These are phyloP conservation scores for Agrotis puta DNA, from an alignment of 2,888 invertebrate species.

Conservation along the genomic window DNA sequence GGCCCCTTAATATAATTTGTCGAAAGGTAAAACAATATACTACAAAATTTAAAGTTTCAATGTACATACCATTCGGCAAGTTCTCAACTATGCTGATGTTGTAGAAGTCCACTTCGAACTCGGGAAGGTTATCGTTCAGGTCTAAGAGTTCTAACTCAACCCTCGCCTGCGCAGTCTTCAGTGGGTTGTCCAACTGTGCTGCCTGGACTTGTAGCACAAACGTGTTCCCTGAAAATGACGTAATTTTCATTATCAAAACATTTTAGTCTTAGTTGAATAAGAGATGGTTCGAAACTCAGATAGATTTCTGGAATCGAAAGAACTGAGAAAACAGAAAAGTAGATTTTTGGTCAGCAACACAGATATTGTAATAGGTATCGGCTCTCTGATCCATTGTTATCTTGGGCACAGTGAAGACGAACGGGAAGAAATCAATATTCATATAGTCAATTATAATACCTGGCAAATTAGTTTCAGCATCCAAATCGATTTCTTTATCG, in stretches of 20 bases:
- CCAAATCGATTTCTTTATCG: slow-evolving; percentile 95
- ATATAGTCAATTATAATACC: slow-evolving; percentile 77
- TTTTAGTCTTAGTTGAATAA: no score
- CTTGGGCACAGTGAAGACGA: no score
- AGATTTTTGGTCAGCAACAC: no score
- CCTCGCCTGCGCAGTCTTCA: slow-evolving; percentile 94
- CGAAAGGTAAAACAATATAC: no score
- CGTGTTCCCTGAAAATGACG: slow-evolving; percentile 90
- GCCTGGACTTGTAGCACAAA: slow-evolving; percentile 95
- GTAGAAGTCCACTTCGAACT: slow-evolving; percentile 97
- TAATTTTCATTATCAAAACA: not conserved
- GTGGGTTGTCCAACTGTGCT: slow-evolving; percentile 94
- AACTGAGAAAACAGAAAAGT: no score
- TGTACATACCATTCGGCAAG: slow-evolving; percentile 93
- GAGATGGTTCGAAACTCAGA: no score
- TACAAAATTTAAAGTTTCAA: not conserved
- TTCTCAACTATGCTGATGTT: slow-evolving; percentile 98
- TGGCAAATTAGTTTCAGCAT: slow-evolving; percentile 93
- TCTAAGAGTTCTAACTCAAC: slow-evolving; percentile 94
- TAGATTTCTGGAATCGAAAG: no score
- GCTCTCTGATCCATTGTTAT: no score
- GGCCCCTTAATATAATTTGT: no score
- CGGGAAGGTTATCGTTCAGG: slow-evolving; percentile 96
- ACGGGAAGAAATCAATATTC: not conserved
- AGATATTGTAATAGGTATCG: no score